These are phyloP conservation scores for Phorcus lineatus DNA, from an alignment of 2,888 invertebrate species.

Conservation along the genomic window DNA sequence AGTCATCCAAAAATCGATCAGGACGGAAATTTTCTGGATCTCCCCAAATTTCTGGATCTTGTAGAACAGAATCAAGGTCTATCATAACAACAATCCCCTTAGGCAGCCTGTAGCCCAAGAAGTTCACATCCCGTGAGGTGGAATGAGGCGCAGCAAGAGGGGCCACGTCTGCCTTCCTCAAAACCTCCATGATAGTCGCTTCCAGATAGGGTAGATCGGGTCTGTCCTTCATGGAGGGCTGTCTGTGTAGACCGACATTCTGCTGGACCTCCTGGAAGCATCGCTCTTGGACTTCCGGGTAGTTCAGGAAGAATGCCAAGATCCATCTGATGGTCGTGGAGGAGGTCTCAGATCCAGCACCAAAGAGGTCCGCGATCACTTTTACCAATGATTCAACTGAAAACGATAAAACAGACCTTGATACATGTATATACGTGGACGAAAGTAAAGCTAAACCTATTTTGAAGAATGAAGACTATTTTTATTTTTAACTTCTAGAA, in stretches of 20 bases:
- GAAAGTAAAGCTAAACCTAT: too few relatives aligned
- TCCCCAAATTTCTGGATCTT: constrained; percentile 48
- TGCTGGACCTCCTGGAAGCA: constrained; percentile 49
- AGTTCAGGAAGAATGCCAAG: constrained; percentile 85
- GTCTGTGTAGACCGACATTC: constrained; percentile 67
- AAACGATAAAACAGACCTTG: not conserved
- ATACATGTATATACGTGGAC: too few relatives aligned
- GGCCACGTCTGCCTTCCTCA: constrained; percentile 54
- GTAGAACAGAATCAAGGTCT: constrained; percentile 55
- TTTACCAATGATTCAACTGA: constrained; percentile 36
- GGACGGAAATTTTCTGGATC: constrained; percentile 56
- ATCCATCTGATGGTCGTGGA: constrained; percentile 90
- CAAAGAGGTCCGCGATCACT: constrained; percentile 50
- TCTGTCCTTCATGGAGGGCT: constrained; percentile 48
- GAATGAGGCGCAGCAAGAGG: constrained; percentile 52
- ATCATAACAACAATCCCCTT: constrained; percentile 47
- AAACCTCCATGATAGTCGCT: constrained; percentile 62
- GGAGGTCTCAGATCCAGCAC: constrained; percentile 81
- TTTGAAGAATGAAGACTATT: too few relatives aligned
- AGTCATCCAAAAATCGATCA: constrained; percentile 51
- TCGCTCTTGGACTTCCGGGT: constrained; percentile 79
- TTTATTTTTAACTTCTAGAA: too few relatives aligned
- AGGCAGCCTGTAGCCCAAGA: constrained; percentile 63
- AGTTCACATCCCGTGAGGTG: constrained; percentile 50
- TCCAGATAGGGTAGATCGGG: constrained; percentile 53